Evolutionary conservation across 2,888 invertebrate genomes (phyloP).

Genomic region (Andrena dorsata): DNA sequence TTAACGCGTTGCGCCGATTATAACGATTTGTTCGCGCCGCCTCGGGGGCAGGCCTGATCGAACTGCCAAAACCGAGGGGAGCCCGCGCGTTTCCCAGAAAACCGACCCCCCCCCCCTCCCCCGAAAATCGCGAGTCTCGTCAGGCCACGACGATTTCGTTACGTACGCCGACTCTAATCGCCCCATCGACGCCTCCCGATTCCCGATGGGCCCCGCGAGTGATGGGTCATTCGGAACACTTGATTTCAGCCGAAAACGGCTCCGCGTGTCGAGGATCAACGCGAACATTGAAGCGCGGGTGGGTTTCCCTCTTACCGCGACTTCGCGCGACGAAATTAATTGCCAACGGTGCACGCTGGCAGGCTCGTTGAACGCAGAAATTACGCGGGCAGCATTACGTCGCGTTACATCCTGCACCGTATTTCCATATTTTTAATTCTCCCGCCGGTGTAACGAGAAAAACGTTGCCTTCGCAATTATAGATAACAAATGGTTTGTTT

Average conservation of each 20-base stretch:
- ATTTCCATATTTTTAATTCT: conserved; percentile 64
- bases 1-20: conserved; percentile 76
- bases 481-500: conserved; percentile 73
- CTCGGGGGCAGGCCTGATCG: conserved; percentile 66
- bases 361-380: conserved; percentile 40
- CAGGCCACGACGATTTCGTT: conserved; percentile 37
- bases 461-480: conserved; percentile 70
- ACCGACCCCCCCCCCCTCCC: background rate
- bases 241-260: background rate
- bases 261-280: background rate
- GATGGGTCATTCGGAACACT: background rate
- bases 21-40: conserved; percentile 76
- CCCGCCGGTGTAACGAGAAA: conserved; percentile 52
- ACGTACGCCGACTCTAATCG: conserved; percentile 31
- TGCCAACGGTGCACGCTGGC: conserved; percentile 27
- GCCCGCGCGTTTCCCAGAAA: conserved; percentile 35
- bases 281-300: background rate
- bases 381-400: conserved; percentile 29
- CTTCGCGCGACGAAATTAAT: conserved; percentile 33
- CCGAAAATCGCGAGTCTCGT: conserved; percentile 39
- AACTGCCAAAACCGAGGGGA: conserved; percentile 47
- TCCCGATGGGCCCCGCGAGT: background rate
- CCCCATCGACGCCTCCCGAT: background rate
- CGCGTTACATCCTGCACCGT: conserved; percentile 44
- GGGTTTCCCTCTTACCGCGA: background rate